These are phyloP conservation scores for Drosophila kuntzei DNA, from an alignment of 2,888 invertebrate genomes.

Conservation along the genomic window DNA sequence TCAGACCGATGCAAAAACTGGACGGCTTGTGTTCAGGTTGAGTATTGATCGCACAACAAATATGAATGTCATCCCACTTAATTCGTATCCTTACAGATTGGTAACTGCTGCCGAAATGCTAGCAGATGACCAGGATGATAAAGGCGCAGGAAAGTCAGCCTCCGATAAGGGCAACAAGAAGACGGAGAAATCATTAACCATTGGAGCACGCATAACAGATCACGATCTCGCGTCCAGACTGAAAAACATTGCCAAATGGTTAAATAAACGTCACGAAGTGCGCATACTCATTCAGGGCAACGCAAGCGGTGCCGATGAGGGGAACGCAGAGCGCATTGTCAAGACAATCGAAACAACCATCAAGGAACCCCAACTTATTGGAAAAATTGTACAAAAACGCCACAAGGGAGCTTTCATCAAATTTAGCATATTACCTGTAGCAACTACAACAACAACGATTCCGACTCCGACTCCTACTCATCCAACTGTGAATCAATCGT, in stretches of 20 bases:
- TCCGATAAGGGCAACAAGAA: slow-evolving; percentile 84
- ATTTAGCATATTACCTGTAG: slow-evolving; percentile 88
- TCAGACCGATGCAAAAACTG: slow-evolving; percentile 89
- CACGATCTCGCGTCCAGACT: slow-evolving; percentile 89
- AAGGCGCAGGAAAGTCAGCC: slow-evolving; percentile 11
- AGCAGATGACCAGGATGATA: slow-evolving; percentile 86
- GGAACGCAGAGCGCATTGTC: slow-evolving; percentile 86
- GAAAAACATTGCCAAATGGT: slow-evolving; percentile 89
- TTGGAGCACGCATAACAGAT: slow-evolving; percentile 88
- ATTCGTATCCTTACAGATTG: slow-evolving; percentile 85
- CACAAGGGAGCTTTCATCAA: slow-evolving; percentile 88
- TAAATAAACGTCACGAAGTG: slow-evolving; percentile 89
- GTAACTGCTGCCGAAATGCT: slow-evolving; percentile 89
- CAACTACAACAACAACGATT: slow-evolving; percentile 6
- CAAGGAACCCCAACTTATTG: slow-evolving; percentile 85
- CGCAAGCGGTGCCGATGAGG: slow-evolving; percentile 56
- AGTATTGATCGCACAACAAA: slow-evolving; percentile 55
- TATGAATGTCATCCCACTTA: neutral
- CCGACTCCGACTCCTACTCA: neutral
- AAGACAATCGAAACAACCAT: slow-evolving; percentile 86
- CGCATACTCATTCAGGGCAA: slow-evolving; percentile 81
- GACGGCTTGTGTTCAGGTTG: slow-evolving; percentile 89
- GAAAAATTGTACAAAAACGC: slow-evolving; percentile 88
- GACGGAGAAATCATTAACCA: slow-evolving; percentile 88
- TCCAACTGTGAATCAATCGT: slow-evolving; percentile 36